Evolutionary conservation across 2,797 vertebrate species (phyloP).

Genomic region (Acrossocheilus wenchowensis): DNA sequence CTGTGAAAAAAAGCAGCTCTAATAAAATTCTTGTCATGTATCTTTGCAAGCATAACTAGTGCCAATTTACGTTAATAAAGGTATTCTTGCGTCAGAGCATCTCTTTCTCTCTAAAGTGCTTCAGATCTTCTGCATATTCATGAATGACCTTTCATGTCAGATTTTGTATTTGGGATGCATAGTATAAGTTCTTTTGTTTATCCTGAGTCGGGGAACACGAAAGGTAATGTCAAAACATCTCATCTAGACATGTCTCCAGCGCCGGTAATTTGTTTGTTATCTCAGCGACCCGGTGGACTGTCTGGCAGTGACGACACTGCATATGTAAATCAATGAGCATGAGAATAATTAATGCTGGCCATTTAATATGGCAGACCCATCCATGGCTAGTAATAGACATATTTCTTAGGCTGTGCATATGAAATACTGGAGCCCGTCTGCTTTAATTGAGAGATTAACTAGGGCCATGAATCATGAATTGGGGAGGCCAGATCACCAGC

Average conservation of each 20-base stretch:
- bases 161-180: conserved; percentile 29
- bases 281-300: conserved; percentile 5
- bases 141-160: conserved; percentile 40
- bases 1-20: conserved; percentile 63
- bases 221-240: conserved; percentile 34
- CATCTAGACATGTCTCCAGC: conserved; percentile 23
- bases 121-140: conserved; percentile 27
- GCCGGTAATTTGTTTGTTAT: conserved; percentile 27
- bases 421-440: conserved; percentile 48
- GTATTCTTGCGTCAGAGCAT: background rate
- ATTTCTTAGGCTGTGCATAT: conserved; percentile 41
- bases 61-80: background rate
- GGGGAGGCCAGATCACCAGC: conserved; percentile 21
- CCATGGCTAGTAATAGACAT: conserved; percentile 41
- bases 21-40: background rate
- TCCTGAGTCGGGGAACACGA: conserved; percentile 1
- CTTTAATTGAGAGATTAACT: conserved; percentile 53
- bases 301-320: conserved; percentile 45
- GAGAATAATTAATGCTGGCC: conserved; percentile 49
- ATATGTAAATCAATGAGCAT: conserved; percentile 48
- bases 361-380: conserved; percentile 49
- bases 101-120: background rate
- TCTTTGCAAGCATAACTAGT: background rate
- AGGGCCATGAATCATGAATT: conserved; percentile 35
- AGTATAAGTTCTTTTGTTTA: conserved; percentile 18